These are phyloP conservation scores for Silurus lanzhouensis DNA, from an alignment of 2,797 vertebrate species.

Conservation along the genomic window DNA sequence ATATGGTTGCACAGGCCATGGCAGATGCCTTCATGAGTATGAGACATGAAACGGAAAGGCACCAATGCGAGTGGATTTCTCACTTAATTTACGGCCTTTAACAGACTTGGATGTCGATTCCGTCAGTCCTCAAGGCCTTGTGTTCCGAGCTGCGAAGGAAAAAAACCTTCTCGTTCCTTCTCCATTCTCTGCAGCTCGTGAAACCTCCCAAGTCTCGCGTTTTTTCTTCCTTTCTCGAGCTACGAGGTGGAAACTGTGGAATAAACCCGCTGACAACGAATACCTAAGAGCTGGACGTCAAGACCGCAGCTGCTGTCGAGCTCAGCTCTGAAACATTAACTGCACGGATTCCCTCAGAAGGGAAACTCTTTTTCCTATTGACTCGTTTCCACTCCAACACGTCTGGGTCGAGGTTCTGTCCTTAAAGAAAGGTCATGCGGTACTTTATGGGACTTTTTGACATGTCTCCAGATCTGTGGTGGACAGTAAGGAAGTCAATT, in stretches of 20 bases:
- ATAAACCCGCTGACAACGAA: slow-evolving; percentile 1
- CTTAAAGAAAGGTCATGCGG: neutral
- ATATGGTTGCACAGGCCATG: neutral
- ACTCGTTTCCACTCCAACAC: neutral
- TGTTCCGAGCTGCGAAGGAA: neutral
- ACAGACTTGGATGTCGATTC: neutral
- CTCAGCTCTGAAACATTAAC: slow-evolving; percentile 34
- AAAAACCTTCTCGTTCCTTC: neutral
- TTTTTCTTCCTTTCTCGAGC: neutral
- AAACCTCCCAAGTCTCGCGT: neutral
- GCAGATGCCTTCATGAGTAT: neutral
- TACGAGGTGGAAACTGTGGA: slow-evolving; percentile 1
- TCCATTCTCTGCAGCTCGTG: neutral
- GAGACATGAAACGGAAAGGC: neutral
- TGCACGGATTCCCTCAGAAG: slow-evolving; percentile 15
- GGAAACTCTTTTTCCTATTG: neutral
- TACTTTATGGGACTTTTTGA: neutral
- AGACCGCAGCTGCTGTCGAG: slow-evolving; percentile 19
- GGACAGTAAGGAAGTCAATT: too few species aligned
- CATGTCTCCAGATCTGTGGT: too few species aligned
- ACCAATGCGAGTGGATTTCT: neutral
- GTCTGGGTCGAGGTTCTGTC: neutral
- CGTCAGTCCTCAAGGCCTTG: neutral
- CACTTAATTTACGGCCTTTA: neutral
- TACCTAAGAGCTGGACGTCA: slow-evolving; percentile 11